Evolutionary conservation across 2,888 invertebrate species (phyloP), one percentile per base, ranked within the genome.

Genomic region (Oscheius sp.): DNA sequence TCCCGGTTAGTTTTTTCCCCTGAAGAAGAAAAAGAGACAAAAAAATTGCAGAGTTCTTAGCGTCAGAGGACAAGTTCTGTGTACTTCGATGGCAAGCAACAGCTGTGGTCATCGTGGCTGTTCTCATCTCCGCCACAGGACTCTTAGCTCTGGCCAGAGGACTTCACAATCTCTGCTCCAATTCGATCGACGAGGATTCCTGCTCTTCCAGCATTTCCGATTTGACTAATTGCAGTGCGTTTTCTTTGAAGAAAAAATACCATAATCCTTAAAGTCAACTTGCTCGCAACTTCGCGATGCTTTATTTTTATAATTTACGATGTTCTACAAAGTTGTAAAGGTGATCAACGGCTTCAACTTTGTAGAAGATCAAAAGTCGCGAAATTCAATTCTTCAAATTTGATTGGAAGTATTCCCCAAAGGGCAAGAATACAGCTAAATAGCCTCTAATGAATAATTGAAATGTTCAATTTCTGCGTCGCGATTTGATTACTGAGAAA

Each of bases 61-160:
- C 64, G 3, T 33, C 33, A 15, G 64, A 50, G 8, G 64, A 64
- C 2, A 20, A 25, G 12, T 48, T 64, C 20, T 64, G 64, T 33
- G 23, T 64, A 15, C 15, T 64, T 20, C 48, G 50, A n/a, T 64
- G 64, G 64, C 64, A 64, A 29, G 64, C 50, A 3, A 50, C 64
- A 20, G 64, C 64, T 15, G 48, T 23, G 12, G 64, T 37, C 1
- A 31, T 50, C 20, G 64, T 23, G n/a, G 31, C 20, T 25, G 34
- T 31, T 29, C 48, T 64, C 20, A 15, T 64, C 29, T 48, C 34
- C 1, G 17, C 50, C 6, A 50, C 50, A 15, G 48, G 48, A 4
- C 33, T 64, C 31, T 37, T 64, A 8, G 48, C 46, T 23, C 20
- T 50, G 8, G 50, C 64, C 23, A 31, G 48, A 20, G 33, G 48